phyloP scores from a whole-genome alignment of 2,888 invertebrate genomes.

The Deroplatys truncata region DNA sequence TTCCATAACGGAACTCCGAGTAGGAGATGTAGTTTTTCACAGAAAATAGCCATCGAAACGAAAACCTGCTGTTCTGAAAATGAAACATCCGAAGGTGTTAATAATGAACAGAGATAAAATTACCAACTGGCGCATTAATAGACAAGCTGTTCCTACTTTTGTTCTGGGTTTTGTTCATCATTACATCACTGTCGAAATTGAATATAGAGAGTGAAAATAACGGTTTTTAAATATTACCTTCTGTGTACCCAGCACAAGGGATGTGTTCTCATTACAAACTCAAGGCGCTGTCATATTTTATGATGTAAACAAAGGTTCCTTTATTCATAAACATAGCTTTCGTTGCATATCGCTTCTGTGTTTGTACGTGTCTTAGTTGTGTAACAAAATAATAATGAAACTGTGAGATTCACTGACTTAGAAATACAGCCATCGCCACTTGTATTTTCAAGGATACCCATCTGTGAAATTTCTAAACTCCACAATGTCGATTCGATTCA shows the following conservation, averaged over 20 bases:
- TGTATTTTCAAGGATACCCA: no score
- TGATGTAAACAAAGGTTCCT: neutral
- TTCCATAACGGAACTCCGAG: neutral
- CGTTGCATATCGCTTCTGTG: neutral
- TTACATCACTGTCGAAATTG: neutral
- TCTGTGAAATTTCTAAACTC: no score
- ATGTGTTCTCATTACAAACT: neutral
- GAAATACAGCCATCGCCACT: no score
- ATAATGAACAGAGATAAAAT: neutral
- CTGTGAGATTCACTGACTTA: no score
- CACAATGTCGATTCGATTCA: no score
- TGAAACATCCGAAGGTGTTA: neutral
- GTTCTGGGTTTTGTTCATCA: neutral
- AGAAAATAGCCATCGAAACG: neutral
- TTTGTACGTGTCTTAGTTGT: neutral
- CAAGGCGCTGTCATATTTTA: neutral
- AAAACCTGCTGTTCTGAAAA: neutral
- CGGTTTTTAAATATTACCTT: neutral
- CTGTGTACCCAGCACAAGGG: neutral
- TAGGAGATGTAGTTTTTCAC: neutral
- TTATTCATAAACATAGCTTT: neutral
- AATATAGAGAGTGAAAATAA: neutral
- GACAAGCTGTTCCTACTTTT: no score
- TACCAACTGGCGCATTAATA: neutral
- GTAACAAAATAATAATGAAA: no score